Conservation (phyloP, 2,797 vertebrate species). For the Oryzias dopingdopingensis region DNA sequence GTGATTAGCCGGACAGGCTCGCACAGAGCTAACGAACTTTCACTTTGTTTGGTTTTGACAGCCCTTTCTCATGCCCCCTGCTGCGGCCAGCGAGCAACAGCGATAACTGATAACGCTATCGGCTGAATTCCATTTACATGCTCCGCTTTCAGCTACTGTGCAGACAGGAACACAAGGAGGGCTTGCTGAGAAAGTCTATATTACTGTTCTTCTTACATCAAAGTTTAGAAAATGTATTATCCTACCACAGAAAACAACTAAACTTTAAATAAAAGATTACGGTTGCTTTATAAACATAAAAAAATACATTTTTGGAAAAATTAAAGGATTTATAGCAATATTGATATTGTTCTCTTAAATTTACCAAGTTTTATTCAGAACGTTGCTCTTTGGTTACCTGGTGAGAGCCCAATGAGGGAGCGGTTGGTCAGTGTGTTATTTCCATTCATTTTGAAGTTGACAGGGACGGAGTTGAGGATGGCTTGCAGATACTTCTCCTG, state of each 20-base stretch:
- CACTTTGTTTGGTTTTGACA: conserved; percentile 13
- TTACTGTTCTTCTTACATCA: background rate
- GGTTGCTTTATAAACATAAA: too few relatives aligned
- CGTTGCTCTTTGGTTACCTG: conserved; percentile 79
- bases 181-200: background rate
- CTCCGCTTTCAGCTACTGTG: conserved; percentile 3
- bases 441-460: conserved; percentile 89
- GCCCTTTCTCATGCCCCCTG: conserved; percentile 23
- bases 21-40: conserved; percentile 5
- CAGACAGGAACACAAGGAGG: background rate
- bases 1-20: background rate
- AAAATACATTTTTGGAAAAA: too few relatives aligned
- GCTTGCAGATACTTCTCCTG: conserved; percentile 98
- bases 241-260: too few relatives aligned
- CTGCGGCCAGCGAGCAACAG: conserved; percentile 7
- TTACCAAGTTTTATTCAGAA: background rate
- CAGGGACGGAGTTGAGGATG: conserved; percentile 88
- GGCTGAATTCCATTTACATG: conserved; percentile 13
- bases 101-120: conserved; percentile 21
- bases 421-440: conserved; percentile 86
- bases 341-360: background rate
- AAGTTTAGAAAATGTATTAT: background rate
- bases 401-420: conserved; percentile 88
- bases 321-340: too few relatives aligned
- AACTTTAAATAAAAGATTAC: too few relatives aligned